phyloP scores from a whole-genome alignment of 2,888 invertebrate species.

The Cyaniris semiargus region DNA sequence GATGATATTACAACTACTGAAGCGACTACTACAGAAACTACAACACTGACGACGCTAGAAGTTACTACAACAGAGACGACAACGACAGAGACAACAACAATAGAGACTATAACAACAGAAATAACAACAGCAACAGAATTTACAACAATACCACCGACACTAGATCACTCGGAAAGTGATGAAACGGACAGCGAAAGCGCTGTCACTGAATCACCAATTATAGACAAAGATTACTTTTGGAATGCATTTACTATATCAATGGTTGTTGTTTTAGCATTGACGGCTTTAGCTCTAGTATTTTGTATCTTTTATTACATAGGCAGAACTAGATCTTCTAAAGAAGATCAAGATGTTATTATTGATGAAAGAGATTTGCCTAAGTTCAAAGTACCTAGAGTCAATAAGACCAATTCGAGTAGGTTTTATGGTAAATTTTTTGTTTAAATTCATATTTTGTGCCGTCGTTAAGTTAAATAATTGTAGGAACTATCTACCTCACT shows the following conservation, averaged over 20 bases:
- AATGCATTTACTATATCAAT: slow-evolving; percentile 48
- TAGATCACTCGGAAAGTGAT: neutral
- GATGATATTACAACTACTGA: slow-evolving; percentile 14
- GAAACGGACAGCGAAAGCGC: neutral
- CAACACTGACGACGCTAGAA: neutral
- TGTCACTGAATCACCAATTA: neutral
- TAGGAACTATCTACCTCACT: neutral
- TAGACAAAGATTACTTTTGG: slow-evolving; percentile 46
- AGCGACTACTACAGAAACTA: slow-evolving; percentile 12
- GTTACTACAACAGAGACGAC: slow-evolving; percentile 27
- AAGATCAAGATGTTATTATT: slow-evolving; percentile 15
- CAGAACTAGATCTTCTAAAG: slow-evolving; percentile 39
- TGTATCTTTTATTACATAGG: slow-evolving; percentile 49
- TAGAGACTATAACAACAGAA: neutral
- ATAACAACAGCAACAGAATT: slow-evolving; percentile 14
- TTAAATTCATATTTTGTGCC: neutral
- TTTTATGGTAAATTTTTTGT: neutral
- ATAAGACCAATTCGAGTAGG: neutral
- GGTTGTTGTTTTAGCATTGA: slow-evolving; percentile 42
- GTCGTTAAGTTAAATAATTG: neutral
- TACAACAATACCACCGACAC: neutral
- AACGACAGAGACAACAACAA: slow-evolving; percentile 1
- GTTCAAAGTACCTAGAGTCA: slow-evolving; percentile 2
- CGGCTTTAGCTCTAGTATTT: slow-evolving; percentile 38
- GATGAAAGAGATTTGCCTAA: neutral